phyloP scores from a whole-genome alignment of 2,113 vertebrate species.

The Sebastes schlegelii region DNA sequence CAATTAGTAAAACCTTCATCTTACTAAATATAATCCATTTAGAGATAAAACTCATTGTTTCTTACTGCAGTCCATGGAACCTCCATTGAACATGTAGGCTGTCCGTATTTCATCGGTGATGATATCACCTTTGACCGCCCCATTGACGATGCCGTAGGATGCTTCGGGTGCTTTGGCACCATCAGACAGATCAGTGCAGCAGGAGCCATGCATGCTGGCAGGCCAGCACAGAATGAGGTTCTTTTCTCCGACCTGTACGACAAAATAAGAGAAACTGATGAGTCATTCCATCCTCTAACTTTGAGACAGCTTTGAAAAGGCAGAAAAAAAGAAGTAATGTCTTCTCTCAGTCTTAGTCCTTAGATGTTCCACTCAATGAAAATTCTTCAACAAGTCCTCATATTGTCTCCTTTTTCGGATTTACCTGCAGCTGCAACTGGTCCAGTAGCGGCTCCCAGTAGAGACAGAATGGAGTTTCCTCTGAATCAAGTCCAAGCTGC shows the following conservation, averaged over 20 bases:
- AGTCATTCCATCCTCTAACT: background rate
- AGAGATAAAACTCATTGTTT: background rate
- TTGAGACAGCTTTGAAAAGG: background rate
- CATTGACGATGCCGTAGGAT: slow-evolving; percentile 49
- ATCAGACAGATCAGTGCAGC: slow-evolving; percentile 69
- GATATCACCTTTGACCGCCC: accelerated
- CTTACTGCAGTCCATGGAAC: slow-evolving; percentile 68
- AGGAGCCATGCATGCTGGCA: slow-evolving; percentile 25
- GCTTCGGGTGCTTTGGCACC: accelerated
- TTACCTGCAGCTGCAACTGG: slow-evolving; percentile 70
- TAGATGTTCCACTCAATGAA: background rate
- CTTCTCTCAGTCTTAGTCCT: background rate
- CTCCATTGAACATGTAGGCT: slow-evolving; percentile 31
- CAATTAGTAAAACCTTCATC: background rate
- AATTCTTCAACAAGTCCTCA: background rate
- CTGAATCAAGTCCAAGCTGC: accelerated
- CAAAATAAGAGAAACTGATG: background rate
- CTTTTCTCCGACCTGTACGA: slow-evolving; percentile 27
- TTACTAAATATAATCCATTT: background rate
- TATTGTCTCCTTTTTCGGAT: background rate
- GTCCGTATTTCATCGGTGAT: too few species aligned
- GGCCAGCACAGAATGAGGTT: slow-evolving; percentile 64
- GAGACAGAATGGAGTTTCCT: slow-evolving; percentile 74
- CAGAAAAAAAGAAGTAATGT: background rate
- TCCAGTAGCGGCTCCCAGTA: slow-evolving; percentile 82